Evolutionary conservation across 1,140 invertebrate genomes (phyloP).

Genomic region (Drosophila neocordata): DNA sequence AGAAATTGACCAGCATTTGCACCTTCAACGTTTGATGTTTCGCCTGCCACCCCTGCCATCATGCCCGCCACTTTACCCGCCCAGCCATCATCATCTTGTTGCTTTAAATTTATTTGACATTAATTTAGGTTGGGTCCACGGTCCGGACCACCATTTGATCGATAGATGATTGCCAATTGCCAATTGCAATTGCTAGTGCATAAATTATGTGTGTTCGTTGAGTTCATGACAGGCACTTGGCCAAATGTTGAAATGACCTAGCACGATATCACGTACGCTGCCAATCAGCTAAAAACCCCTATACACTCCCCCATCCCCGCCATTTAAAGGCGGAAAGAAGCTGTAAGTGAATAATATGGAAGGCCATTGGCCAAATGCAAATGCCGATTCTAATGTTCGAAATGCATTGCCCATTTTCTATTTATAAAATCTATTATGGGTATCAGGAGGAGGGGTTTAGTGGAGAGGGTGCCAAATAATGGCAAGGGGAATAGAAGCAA

Average conservation of each 20-base stretch:
- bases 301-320: no score
- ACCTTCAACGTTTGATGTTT: conserved; percentile 58
- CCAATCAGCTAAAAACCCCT: conserved; percentile 41
- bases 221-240: conserved; percentile 42
- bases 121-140: conserved; percentile 59
- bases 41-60: conserved; percentile 1
- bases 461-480: no score
- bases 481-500: no score
- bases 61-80: no score
- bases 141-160: conserved; percentile 47
- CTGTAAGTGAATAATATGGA: no score
- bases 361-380: no score
- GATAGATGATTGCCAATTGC: conserved; percentile 51
- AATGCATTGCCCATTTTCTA: no score
- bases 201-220: conserved; percentile 59
- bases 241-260: conserved; percentile 42
- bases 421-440: no score
- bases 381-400: no score
- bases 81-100: conserved; percentile 22
- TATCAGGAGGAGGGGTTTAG: no score
- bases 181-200: conserved; percentile 49
- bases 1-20: conserved; percentile 67
- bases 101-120: conserved; percentile 71
- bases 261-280: conserved; percentile 65
- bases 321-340: no score